phyloP scores from a whole-genome alignment of 2,113 vertebrate genomes.

The Semnornis frantzii region DNA sequence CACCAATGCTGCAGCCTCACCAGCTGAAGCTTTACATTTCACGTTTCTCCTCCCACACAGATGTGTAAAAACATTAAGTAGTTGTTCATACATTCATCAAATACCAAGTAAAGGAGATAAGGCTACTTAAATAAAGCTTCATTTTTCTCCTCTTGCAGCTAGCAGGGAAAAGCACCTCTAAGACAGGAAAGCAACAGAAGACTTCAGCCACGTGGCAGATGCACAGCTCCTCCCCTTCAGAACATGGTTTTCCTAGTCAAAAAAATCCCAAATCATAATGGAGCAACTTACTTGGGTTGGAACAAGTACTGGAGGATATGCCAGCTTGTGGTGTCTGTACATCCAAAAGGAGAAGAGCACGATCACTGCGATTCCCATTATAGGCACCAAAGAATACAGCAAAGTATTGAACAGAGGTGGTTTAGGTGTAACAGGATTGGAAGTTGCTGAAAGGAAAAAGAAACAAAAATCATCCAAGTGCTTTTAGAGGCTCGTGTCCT shows the following conservation, averaged over 20 bases:
- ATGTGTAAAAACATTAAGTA: not conserved
- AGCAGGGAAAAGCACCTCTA: not conserved
- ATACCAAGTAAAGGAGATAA: not conserved
- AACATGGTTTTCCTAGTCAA: not conserved
- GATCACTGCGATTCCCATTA: constrained; percentile 92
- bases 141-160: not conserved
- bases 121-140: constrained; percentile 24
- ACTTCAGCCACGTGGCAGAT: not conserved
- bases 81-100: not conserved
- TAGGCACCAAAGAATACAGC: constrained; percentile 94
- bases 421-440: constrained; percentile 90
- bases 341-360: constrained; percentile 97
- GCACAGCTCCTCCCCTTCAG: not conserved
- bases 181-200: not conserved
- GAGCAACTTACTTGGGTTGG: constrained; percentile 92
- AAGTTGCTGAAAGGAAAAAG: constrained; percentile 84
- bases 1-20: not conserved
- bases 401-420: constrained; percentile 93
- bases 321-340: constrained; percentile 97
- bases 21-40: not conserved
- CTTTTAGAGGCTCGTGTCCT: not conserved
- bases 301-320: constrained; percentile 95
- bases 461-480: not conserved
- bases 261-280: not conserved
- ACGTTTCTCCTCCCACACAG: not conserved